Percentiles rank a stretch among this genome's conserved stretches.
Conservation (phyloP, 2,113 vertebrate species). For the Electrona antarctica region DNA sequence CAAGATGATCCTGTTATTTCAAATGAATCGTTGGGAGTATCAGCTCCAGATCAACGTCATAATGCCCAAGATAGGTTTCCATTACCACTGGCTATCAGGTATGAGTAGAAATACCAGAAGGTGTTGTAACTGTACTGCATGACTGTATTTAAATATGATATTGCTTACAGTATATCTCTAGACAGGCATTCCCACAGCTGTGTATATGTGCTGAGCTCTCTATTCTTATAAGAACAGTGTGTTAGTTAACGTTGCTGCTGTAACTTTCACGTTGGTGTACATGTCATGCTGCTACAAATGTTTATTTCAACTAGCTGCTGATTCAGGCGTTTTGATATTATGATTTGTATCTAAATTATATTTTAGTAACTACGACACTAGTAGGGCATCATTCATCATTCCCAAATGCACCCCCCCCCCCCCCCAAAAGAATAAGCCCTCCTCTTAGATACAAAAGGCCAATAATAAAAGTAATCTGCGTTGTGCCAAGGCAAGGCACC, state of each 20-base stretch:
- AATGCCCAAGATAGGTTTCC: constrained; percentile 21
- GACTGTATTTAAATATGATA: constrained; percentile 18
- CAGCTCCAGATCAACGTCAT: constrained; percentile 11
- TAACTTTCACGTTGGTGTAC: not conserved
- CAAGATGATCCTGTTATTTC: not conserved
- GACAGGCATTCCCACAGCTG: constrained; percentile 19
- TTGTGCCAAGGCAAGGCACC: constrained; percentile 69
- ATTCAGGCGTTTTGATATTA: constrained; percentile 17
- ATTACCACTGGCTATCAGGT: not conserved
- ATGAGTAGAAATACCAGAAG: constrained; percentile 58
- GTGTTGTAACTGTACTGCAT: constrained; percentile 31
- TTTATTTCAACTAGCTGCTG: constrained; percentile 15
- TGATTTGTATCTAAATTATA: constrained; percentile 16
- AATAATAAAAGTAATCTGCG: constrained; percentile 47
- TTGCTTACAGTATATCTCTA: not conserved
- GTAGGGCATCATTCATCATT: constrained; percentile 30
- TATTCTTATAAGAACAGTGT: constrained; percentile 13
- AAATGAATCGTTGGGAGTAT: not conserved
- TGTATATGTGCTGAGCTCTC: constrained; percentile 4
- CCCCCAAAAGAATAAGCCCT: constrained; percentile 17
- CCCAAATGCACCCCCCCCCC: too few relatives aligned
- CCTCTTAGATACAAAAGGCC: constrained; percentile 22
- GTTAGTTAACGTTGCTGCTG: too few relatives aligned
- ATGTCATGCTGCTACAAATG: constrained; percentile 40
- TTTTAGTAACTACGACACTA: constrained; percentile 26